Base-by-base conservation (phyloP, 2,113 vertebrate species). In the Lipophrys pholis region DNA sequence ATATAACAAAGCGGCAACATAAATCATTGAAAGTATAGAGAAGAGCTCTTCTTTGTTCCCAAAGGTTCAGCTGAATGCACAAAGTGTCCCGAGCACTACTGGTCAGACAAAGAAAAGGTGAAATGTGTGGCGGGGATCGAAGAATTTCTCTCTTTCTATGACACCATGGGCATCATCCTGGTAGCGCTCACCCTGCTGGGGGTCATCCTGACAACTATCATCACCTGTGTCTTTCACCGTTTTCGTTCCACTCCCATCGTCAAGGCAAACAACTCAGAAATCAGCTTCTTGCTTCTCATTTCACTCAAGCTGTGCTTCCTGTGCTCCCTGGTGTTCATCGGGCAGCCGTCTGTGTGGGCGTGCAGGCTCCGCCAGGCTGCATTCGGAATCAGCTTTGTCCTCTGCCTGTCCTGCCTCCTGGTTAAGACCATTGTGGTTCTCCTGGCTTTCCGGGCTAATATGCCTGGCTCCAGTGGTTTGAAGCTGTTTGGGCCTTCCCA, bases 351-450 rank as follows among this genome's bases (percentile, higher is more conserved):
- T 40, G 73, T 46, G 42, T 90, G 89, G 91, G 57, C 93, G 5
- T 94, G 93, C 72, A 89, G 87, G 69, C 86, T 94, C 77, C 89
- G 92, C 62, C 93, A 94, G 65, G 89, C 89, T 35, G 90, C 89
- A 11, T 94, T 94, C 81, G 92, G 93, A 56, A 92, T 94, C 71
- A 92, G 88, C 69, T 94, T 94, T 80, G 92, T 92, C 0, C 80
- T 94, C 11, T 91, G 89, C 50, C 67, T 94, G 54, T 93, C 93
- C 43, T 93, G 92, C 68, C 90, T 94, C 16, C 85, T 87, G 58
- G 89, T 92, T 4, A 94, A 94, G 52, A 94, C 93, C 7, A 83
- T 94, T 9, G 93, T 93, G 38, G 93, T 94, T 38, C 71, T 94
- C 21, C 89, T 88, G n/a, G 93, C 88, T 0, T 91, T 91, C 12